A percentile compares a stretch with the other conserved stretches of the same genome.
These are phyloP conservation scores for Pseudachorutes palmiensis DNA, from an alignment of 1,140 invertebrate species.

Conservation along the genomic window DNA sequence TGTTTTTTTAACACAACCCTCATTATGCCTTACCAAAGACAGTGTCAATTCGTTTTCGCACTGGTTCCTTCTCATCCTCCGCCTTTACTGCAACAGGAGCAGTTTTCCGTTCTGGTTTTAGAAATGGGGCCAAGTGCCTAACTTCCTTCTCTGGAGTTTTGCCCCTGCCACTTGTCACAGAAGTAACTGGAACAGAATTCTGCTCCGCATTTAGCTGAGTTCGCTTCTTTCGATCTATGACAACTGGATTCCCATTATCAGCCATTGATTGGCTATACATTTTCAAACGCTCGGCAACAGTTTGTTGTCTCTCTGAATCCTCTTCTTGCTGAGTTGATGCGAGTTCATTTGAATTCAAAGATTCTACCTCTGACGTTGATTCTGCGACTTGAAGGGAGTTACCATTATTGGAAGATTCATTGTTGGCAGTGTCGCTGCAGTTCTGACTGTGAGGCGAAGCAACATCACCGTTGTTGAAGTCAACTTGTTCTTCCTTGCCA, in stretches of 20 bases:
- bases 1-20: too few species aligned
- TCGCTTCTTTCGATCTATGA: background rate
- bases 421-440: too few species aligned
- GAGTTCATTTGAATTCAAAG: background rate
- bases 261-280: background rate
- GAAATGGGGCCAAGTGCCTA: conserved; percentile 17
- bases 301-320: background rate
- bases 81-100: conserved; percentile 16
- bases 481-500: background rate
- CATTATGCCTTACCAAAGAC: conserved; percentile 81
- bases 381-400: too few species aligned
- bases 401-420: too few species aligned
- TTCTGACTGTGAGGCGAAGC: too few species aligned
- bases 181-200: background rate
- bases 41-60: conserved; percentile 67
- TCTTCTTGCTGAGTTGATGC: background rate
- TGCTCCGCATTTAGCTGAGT: background rate
- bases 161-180: background rate
- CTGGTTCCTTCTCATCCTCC: background rate
- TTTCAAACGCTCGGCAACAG: background rate
- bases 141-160: background rate
- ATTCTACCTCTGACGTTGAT: background rate
- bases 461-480: background rate
- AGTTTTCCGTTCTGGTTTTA: conserved; percentile 33
- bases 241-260: background rate